These are phyloP conservation scores for Lophotriccus pileatus DNA, from an alignment of 2,797 vertebrate species.

Conservation along the genomic window DNA sequence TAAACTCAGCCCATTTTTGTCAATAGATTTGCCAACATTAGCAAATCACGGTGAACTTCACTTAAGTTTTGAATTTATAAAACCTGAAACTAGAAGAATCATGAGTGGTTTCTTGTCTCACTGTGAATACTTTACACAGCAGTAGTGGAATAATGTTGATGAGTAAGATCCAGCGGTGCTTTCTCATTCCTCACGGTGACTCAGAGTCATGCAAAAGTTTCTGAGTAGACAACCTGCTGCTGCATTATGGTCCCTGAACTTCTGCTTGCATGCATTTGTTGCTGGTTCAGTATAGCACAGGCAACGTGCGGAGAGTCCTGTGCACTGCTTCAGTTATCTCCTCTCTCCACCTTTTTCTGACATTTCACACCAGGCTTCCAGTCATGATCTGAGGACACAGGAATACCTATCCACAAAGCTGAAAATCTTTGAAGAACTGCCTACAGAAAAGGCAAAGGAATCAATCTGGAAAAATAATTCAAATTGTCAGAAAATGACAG, in stretches of 20 bases:
- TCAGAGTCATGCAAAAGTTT: background rate
- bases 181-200: background rate
- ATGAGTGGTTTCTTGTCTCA: background rate
- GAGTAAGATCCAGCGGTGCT: background rate
- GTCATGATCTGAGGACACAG: background rate
- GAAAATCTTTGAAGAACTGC: background rate
- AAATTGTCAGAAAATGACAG: background rate
- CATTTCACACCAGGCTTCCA: background rate
- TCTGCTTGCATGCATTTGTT: accelerated
- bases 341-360: background rate
- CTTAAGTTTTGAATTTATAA: background rate
- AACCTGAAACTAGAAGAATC: background rate
- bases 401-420: background rate
- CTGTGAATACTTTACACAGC: background rate
- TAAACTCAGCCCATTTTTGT: background rate
- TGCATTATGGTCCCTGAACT: background rate
- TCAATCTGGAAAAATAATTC: background rate
- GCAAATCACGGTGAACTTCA: background rate
- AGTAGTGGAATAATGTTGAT: background rate
- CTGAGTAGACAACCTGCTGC: background rate
- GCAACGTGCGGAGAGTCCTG: background rate
- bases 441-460: background rate
- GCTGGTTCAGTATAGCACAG: background rate
- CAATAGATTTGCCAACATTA: background rate
- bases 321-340: background rate